Base-by-base conservation (phyloP, 1,140 invertebrate genomes). In the Pseudobourletiella spinata region DNA sequence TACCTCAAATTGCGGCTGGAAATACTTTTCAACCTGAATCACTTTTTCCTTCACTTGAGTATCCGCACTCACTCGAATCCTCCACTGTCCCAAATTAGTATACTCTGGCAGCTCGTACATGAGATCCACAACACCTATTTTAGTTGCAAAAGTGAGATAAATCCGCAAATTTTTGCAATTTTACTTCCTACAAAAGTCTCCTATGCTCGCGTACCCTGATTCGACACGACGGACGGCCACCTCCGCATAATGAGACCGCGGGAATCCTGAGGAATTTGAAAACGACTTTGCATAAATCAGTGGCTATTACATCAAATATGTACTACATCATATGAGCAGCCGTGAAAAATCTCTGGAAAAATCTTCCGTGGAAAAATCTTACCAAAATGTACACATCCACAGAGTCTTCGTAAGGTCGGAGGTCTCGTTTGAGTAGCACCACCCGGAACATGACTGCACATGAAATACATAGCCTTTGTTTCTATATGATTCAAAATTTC, bases 361-460 rank as follows among this genome's bases (percentile, higher is more conserved):
- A n/a, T n/a, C n/a, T n/a, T n/a, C n/a, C n/a, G n/a, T n/a, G n/a
- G n/a, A n/a, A n/a, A 16, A 59, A 30, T 22, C 20, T 58, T 72
- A 80, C 79, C 71, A 79, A 50, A 20, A 80, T 71, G 65, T 73
- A 78, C 28, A 79, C 72, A 60, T 78, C 76, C 4, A 80, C 73
- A 4, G 77, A 75, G 59, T 79, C 78, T 51, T 76, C 74, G 60
- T 74, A 80, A 1, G 79, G 78, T 52, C 74, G 76, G 28, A 80
- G 60, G 57, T 79, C 73, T 14, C 76, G 75, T 25, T 74, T 76
- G 18, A 80, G 71, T 15, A 78, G 63, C 25, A 80, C 72, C 29
- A 77, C 72, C 59, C 79, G 67, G 61, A 79, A 78, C 8, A 70
- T 57, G 30, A 80, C 79, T 80, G 71, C 50, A 48, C 16, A 48